These are phyloP conservation scores for Glareola pratincola DNA, from an alignment of 2,113 vertebrate genomes.

Conservation along the genomic window DNA sequence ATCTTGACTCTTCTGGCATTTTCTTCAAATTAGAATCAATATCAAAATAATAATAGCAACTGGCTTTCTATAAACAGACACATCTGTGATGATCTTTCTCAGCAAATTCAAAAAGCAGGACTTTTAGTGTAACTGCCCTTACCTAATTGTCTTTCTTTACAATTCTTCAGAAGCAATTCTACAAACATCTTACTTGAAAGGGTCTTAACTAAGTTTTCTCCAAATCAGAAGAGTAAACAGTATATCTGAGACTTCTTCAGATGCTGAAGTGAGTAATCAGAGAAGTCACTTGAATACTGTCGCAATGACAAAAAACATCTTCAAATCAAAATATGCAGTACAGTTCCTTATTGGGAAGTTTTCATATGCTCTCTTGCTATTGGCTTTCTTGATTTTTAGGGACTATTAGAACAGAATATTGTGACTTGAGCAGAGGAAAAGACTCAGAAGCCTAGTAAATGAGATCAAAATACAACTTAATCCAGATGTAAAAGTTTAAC, in stretches of 20 bases:
- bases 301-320: neutral
- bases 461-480: neutral
- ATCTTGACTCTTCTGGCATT: neutral
- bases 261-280: neutral
- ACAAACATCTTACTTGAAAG: neutral
- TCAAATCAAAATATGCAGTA: neutral
- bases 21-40: constrained; percentile 9
- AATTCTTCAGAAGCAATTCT: neutral
- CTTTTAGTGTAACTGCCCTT: neutral
- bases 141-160: neutral
- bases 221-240: constrained; percentile 6
- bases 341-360: neutral
- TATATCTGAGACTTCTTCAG: neutral
- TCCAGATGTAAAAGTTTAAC: neutral
- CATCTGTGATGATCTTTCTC: neutral
- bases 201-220: neutral
- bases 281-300: neutral
- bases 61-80: neutral
- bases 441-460: neutral
- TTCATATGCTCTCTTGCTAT: neutral
- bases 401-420: neutral
- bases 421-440: neutral
- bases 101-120: neutral
- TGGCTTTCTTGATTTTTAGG: neutral
- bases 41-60: neutral